These are phyloP conservation scores for Pemphigus obesinymphae DNA, from an alignment of 1,140 invertebrate species.

Conservation along the genomic window DNA sequence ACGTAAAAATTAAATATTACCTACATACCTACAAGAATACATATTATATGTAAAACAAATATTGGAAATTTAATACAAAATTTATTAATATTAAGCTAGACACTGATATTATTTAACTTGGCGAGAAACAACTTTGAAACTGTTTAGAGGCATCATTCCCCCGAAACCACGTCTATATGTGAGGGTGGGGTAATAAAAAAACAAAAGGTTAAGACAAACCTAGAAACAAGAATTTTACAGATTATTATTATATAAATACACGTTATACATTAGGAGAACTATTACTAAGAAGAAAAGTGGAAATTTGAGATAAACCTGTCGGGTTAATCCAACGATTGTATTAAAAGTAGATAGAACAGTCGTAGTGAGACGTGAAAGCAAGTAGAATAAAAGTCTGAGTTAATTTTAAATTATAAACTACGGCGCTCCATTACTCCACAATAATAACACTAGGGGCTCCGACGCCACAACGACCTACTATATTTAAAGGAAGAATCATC, in stretches of 20 bases:
- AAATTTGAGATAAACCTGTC: not conserved
- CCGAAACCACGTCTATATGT: too few relatives aligned
- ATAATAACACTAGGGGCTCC: conserved; percentile 5
- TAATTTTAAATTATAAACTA: conserved; percentile 19
- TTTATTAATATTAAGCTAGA: too few relatives aligned
- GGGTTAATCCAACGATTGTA: not conserved
- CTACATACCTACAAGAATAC: too few relatives aligned
- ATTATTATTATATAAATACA: not conserved
- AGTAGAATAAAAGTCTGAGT: conserved; percentile 1
- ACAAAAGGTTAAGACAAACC: too few relatives aligned
- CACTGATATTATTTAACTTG: too few relatives aligned
- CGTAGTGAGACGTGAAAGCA: not conserved
- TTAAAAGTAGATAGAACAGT: not conserved
- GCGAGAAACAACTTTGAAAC: too few relatives aligned
- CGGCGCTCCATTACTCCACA: not conserved
- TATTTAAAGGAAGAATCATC: not conserved
- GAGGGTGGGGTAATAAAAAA: too few relatives aligned
- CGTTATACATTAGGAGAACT: not conserved
- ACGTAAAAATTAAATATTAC: too few relatives aligned
- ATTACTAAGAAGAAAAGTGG: not conserved
- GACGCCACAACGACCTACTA: not conserved
- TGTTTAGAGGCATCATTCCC: not conserved
- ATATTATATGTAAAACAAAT: too few relatives aligned
- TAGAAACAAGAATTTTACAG: not conserved
- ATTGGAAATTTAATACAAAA: too few relatives aligned